A percentile compares a stretch with the other conserved stretches of the same genome.
Conservation (phyloP, 2,113 vertebrate genomes). For the Hyla sarda region DNA sequence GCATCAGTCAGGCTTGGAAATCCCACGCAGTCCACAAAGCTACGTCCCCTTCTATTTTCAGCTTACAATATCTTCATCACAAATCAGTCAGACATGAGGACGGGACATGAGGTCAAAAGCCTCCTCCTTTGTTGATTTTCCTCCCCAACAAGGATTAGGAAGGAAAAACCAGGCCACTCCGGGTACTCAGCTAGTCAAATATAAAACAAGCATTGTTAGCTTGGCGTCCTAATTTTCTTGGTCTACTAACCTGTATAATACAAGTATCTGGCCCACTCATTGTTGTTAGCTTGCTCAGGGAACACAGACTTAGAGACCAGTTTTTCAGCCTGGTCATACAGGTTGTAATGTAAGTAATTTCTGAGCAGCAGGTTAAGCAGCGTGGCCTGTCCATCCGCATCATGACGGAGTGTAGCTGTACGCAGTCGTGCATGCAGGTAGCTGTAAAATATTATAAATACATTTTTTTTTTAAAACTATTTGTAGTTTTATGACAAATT, state of each 20-base stretch:
- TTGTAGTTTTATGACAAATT: too few relatives aligned
- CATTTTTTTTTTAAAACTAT: too few relatives aligned
- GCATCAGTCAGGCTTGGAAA: too few relatives aligned
- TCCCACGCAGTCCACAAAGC: too few relatives aligned
- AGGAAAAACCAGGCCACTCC: too few relatives aligned
- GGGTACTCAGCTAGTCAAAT: too few relatives aligned
- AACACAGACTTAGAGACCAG: constrained; percentile 96
- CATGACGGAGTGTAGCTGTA: constrained; percentile 91
- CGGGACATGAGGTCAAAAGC: too few relatives aligned
- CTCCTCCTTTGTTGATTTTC: too few relatives aligned
- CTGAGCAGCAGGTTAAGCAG: constrained; percentile 94
- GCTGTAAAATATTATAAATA: constrained; percentile 65
- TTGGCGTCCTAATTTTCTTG: neutral
- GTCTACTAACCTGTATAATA: constrained; percentile 92
- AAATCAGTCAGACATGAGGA: too few relatives aligned
- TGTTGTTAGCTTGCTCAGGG: constrained; percentile 97
- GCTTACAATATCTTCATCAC: too few relatives aligned
- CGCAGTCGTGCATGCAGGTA: constrained; percentile 93
- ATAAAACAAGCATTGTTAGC: neutral
- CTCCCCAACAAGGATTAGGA: too few relatives aligned
- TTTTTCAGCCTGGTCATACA: constrained; percentile 98
- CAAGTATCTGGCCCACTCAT: constrained; percentile 98
- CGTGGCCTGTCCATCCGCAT: constrained; percentile 92
- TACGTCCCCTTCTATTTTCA: too few relatives aligned
- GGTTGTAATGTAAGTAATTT: constrained; percentile 94